A percentile compares a stretch with the other conserved stretches of the same genome.
These are phyloP conservation scores for Callospermophilus lateralis DNA, from an alignment of 2,113 vertebrate genomes.

Conservation along the genomic window DNA sequence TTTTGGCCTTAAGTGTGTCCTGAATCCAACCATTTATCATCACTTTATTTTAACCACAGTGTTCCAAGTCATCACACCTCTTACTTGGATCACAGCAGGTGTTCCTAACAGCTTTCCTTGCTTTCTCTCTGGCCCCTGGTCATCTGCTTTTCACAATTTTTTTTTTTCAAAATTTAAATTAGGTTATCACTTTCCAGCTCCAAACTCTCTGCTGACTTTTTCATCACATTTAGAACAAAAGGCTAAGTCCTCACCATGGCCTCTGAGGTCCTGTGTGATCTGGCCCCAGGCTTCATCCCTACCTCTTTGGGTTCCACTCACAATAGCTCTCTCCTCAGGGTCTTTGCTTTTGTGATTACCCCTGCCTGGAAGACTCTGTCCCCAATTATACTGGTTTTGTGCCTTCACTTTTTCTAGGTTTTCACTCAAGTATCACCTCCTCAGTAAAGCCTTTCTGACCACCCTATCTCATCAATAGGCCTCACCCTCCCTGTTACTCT, in stretches of 20 bases:
- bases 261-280: accelerated
- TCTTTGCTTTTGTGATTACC: neutral
- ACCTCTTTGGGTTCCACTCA: neutral
- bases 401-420: neutral
- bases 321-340: neutral
- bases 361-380: neutral
- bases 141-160: neutral
- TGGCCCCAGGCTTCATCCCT: neutral
- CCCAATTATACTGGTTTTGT: neutral
- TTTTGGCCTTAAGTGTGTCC: neutral
- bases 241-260: neutral
- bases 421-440: neutral
- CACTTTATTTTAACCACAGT: neutral
- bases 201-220: neutral
- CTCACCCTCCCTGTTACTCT: neutral
- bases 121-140: neutral
- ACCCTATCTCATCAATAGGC: neutral
- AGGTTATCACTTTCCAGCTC: neutral
- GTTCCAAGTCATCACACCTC: neutral
- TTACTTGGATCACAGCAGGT: neutral
- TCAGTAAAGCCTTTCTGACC: neutral
- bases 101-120: neutral
- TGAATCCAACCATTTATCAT: neutral
- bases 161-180: slow-evolving; percentile 1
- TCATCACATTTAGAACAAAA: neutral